Evolutionary conservation across 2,113 vertebrate species (phyloP), one percentile per base, ranked within the genome.

Genomic region (Dasypus novemcinctus): DNA sequence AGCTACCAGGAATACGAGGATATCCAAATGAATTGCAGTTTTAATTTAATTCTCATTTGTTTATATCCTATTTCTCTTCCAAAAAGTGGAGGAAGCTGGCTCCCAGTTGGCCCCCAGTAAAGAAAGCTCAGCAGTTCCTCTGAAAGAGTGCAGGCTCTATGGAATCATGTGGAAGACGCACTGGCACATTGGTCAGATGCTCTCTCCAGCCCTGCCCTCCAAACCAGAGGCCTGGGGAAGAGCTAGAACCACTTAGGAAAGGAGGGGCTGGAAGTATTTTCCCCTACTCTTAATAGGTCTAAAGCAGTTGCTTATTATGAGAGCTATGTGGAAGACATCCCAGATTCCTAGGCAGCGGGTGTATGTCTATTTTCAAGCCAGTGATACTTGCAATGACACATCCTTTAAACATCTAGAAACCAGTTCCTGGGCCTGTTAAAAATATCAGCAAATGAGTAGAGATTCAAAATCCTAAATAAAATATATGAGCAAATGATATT

Each of bases 291-390:
- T 96, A 93, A 91, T 59, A 91, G 54, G 82, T 87, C 85, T 49
- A 69, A 90, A 90, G 79, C 61, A 95, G 76, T 95, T 95, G 85
- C 76, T 96, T 90, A 84, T 95, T 93, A 81, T 46, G 41, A 90
- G 81, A 90, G 78, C 81, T 85, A 75, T 78, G 43, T 95, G 92
- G 90, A 95, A 97, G 88, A 15, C 72, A 96, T 96, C 96, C 95
- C 93, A 96, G 91, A 95, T 97, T 95, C 88, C 82, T 91, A 79
- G 66, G 81, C 61, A 33, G 29, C 90, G 68, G 54, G 76, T 92
- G 15, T 90, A 54, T 94, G 95, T 86, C 96, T 97, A 92, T 97
- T 96, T 97, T 96, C 96, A 97, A 96, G 76, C 64, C 87, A 87
- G 31, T 88, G 81, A 85, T 85, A 82, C 78, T 88, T 79, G 49